Evolutionary conservation across 2,888 invertebrate species (phyloP), one percentile per base, ranked within the genome.

Genomic region (Dynastes grantii): DNA sequence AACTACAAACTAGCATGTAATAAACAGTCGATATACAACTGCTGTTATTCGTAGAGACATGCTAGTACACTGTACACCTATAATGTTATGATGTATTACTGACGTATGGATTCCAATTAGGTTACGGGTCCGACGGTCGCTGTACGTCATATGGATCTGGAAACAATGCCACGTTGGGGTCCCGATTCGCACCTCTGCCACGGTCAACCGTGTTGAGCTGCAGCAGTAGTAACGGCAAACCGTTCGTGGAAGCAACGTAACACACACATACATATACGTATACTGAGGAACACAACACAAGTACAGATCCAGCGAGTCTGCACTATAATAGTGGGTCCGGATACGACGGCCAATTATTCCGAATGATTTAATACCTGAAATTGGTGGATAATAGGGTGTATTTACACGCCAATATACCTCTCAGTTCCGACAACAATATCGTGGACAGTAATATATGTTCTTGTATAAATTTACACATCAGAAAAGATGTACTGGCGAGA

Each of bases 321-420:
- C 76, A 76, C 68, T 80, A 79, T 80, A 81, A 82, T 82, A 77
- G 80, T 81, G 82, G 73, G 81, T 80, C 81, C 82, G 84, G 83
- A 85, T 77, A 73, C 73, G 80, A 85, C 84, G 83, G 77, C 76
- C 81, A 88, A 88, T 88, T 88, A 88, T 87, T 86, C 85, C 84
- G 85, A 86, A 87, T 88, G 88, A 88, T 88, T 88, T 88, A 88
- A 87, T 87, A 87, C 86, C 86, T 87, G 85, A 88, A 88, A 88
- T 88, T 88, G 87, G 87, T 85, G 85, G 85, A 87, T 88, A 87
- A 87, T 87, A 84, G 88, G 85, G 85, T 85, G 85, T 85, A 87
- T 88, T 87, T 87, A 87, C 86, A 85, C 85, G 85, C 86, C 86
- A 85, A 87, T 87, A 87, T 86, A 86, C 85, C 86, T 86, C 85